Conservation (phyloP, 1,140 invertebrate genomes). For the Pteromalus puparum region DNA sequence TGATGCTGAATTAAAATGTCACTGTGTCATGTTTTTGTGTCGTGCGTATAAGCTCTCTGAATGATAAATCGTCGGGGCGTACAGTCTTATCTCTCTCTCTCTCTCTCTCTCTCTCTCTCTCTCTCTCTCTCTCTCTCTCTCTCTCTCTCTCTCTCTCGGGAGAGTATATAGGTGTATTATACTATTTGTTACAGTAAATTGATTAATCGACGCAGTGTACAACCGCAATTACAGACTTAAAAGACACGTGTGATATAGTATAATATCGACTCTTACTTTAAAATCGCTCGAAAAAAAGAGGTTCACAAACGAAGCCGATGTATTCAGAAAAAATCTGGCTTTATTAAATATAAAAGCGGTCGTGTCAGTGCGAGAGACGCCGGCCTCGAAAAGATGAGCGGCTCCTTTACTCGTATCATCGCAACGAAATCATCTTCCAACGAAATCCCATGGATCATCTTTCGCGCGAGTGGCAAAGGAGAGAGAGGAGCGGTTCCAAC, state of each 20-base stretch:
- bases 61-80: background rate
- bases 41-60: background rate
- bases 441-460: conserved; percentile 45
- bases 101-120: background rate
- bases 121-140: background rate
- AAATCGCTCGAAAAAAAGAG: background rate
- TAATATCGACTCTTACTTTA: background rate
- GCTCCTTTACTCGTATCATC: conserved; percentile 26
- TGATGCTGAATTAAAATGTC: conserved; percentile 31
- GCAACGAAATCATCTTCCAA: conserved; percentile 37
- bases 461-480: background rate
- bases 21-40: conserved; percentile 34
- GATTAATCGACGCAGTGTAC: background rate
- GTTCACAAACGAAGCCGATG: background rate
- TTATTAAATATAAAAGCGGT: background rate
- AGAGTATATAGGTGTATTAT: background rate
- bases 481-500: background rate
- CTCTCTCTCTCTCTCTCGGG: background rate
- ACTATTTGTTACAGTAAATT: background rate
- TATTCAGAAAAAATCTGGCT: background rate
- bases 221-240: too few relatives aligned
- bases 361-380: background rate
- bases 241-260: too few relatives aligned
- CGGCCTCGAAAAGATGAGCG: background rate
- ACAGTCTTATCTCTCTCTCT: background rate